Conservation (phyloP, 2,888 invertebrate species). For the Capitulum mitella region DNA sequence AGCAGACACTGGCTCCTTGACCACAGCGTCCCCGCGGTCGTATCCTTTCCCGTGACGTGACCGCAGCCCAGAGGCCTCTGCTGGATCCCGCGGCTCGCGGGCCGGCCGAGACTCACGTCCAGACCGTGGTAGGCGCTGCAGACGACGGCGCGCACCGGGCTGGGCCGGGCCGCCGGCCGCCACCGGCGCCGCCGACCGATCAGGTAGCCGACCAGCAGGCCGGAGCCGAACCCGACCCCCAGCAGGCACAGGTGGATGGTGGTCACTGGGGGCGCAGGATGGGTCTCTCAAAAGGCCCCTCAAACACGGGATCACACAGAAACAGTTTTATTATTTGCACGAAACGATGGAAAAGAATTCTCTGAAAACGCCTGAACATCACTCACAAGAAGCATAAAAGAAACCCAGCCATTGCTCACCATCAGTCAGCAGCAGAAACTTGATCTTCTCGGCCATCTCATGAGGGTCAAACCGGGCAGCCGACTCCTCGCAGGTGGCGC, state of each 20-base stretch:
- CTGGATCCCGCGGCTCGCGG: too few relatives aligned
- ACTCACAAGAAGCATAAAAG: too few relatives aligned
- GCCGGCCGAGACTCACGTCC: not conserved
- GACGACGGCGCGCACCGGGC: slow-evolving; percentile 45
- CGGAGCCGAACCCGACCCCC: slow-evolving; percentile 43
- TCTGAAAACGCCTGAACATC: too few relatives aligned
- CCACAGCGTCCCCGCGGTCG: too few relatives aligned
- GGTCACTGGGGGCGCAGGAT: slow-evolving; percentile 39
- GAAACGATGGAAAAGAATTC: too few relatives aligned
- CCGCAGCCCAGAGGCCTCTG: too few relatives aligned
- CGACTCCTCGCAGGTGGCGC: not conserved
- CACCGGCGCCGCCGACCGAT: slow-evolving; percentile 32
- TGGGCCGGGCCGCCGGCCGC: slow-evolving; percentile 36
- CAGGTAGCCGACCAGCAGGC: slow-evolving; percentile 37
- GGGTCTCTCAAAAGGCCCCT: too few relatives aligned
- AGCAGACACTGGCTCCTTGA: too few relatives aligned
- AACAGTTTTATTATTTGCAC: too few relatives aligned
- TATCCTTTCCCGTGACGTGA: too few relatives aligned
- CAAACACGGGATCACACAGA: not conserved
- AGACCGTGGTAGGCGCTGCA: slow-evolving; percentile 41
- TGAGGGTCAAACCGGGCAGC: not conserved
- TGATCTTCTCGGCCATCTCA: not conserved
- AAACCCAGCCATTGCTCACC: not conserved
- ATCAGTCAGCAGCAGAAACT: not conserved
- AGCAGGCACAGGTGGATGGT: slow-evolving; percentile 43